Conservation (phyloP, 1,140 invertebrate species). For the Sesamia nonagrioides region DNA sequence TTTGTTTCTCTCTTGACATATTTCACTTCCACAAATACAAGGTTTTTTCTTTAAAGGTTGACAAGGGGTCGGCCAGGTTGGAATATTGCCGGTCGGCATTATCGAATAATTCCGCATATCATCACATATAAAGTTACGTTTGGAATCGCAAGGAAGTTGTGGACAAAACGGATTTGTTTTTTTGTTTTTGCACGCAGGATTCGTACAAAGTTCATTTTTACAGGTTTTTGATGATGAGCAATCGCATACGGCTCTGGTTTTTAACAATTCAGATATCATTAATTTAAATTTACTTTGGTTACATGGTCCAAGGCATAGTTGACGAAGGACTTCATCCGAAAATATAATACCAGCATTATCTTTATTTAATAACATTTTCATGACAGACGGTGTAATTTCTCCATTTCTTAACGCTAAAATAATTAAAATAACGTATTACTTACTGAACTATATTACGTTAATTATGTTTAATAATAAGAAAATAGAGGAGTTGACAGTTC, state of each 20-base stretch:
- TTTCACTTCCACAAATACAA: slow-evolving; percentile 6
- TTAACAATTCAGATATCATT: slow-evolving; percentile 1
- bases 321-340: slow-evolving; percentile 16
- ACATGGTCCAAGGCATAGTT: not conserved
- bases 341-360: slow-evolving; percentile 29
- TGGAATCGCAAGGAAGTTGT: not conserved
- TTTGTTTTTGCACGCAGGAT: not conserved
- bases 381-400: slow-evolving; percentile 26
- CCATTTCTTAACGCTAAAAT: slow-evolving; percentile 15
- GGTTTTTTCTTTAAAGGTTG: not conserved
- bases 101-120: slow-evolving; percentile 10
- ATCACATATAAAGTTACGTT: slow-evolving; percentile 6
- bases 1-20: not conserved
- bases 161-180: not conserved
- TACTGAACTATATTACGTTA: too few species aligned
- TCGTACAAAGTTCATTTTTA: slow-evolving; percentile 1
- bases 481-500: too few species aligned
- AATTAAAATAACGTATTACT: not conserved
- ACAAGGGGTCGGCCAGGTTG: not conserved
- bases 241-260: not conserved
- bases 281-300: not conserved
- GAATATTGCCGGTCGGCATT: too few species aligned
- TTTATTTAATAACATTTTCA: slow-evolving; percentile 16
- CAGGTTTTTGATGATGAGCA: not conserved
- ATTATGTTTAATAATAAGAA: too few species aligned